Conservation (phyloP, 2,797 vertebrate species). For the Aselliscus stoliczkanus region DNA sequence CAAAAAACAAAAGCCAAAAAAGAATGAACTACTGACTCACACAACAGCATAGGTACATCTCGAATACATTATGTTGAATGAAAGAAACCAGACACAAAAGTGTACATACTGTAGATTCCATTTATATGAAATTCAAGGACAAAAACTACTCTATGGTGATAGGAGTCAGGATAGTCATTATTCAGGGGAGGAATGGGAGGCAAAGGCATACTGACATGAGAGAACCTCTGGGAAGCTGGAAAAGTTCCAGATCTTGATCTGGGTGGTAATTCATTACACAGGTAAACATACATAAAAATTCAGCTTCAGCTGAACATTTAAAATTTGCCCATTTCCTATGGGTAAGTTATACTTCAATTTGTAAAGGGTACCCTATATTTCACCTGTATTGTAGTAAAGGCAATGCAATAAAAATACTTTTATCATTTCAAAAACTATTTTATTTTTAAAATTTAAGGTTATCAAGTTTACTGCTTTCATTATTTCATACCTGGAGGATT, state of each 20-base stretch:
- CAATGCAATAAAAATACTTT: background rate
- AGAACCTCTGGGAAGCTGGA: background rate
- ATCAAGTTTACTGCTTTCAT: background rate
- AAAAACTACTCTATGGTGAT: background rate
- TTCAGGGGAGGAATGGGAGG: background rate
- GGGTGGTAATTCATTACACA: background rate
- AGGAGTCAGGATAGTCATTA: background rate
- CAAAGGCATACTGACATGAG: background rate
- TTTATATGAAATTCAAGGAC: background rate
- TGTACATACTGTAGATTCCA: background rate
- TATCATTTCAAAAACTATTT: background rate
- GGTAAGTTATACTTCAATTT: background rate
- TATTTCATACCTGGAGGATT: background rate
- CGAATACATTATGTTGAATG: background rate
- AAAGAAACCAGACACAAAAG: background rate
- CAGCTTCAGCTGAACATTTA: background rate
- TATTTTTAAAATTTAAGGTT: background rate
- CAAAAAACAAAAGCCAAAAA: background rate
- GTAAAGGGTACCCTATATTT: background rate
- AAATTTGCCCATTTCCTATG: background rate
- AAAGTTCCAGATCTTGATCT: background rate
- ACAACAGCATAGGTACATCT: background rate
- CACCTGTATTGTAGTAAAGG: background rate
- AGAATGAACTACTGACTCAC: background rate
- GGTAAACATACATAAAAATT: background rate